A percentile compares a stretch with the other conserved stretches of the same genome.
phyloP scores from a whole-genome alignment of 2,113 vertebrate species.

The Rallus limicola region DNA sequence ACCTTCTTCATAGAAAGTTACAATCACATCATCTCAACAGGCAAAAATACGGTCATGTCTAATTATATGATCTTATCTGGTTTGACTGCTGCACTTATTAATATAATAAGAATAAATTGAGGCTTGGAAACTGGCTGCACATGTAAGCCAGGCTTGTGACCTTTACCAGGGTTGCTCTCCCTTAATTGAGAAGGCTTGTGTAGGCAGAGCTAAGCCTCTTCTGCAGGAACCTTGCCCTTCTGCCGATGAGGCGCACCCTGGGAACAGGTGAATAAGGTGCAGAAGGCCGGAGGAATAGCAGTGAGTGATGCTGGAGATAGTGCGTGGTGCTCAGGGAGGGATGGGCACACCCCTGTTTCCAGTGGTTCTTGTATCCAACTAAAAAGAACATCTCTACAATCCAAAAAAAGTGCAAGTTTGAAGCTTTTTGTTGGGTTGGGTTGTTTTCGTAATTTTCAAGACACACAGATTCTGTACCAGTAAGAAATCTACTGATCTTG shows the following conservation, averaged over 20 bases:
- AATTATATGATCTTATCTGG: slow-evolving; percentile 56
- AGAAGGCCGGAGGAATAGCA: background rate
- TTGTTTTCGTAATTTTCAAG: background rate
- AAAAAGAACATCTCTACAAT: background rate
- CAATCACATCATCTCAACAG: slow-evolving; percentile 33
- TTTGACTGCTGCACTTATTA: slow-evolving; percentile 75
- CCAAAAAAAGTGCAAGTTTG: background rate
- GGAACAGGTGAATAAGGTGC: background rate
- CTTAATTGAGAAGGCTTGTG: background rate
- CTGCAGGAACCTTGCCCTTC: background rate
- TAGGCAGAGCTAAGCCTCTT: background rate
- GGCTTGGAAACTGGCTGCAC: slow-evolving; percentile 8
- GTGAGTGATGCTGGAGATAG: fast-evolving
- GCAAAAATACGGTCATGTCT: slow-evolving; percentile 48
- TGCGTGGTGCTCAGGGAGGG: background rate
- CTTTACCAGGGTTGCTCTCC: background rate
- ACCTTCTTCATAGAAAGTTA: slow-evolving; percentile 58
- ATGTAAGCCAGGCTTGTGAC: slow-evolving; percentile 11
- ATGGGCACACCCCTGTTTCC: fast-evolving
- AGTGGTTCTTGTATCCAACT: background rate
- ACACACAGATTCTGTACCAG: background rate
- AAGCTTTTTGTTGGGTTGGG: background rate
- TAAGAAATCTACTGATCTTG: background rate
- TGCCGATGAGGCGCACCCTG: background rate
- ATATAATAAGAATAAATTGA: slow-evolving; percentile 77